phyloP scores from a whole-genome alignment of 2,797 vertebrate genomes.

The Stomatorhinus walkeri region DNA sequence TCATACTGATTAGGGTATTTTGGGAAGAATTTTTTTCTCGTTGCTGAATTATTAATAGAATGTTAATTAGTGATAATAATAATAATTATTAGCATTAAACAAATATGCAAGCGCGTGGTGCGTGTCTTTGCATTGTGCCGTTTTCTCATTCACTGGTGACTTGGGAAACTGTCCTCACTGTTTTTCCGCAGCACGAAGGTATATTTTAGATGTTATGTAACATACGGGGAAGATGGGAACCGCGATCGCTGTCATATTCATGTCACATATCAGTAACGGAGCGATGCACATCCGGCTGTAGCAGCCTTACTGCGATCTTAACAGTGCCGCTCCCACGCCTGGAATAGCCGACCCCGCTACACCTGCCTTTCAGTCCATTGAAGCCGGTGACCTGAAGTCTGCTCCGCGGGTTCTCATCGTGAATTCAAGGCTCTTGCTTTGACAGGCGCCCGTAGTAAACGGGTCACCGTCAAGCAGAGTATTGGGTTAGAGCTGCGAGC shows the following conservation, averaged over 20 bases:
- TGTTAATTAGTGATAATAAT: neutral
- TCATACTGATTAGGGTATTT: neutral
- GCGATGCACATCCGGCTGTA: neutral
- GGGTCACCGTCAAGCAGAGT: neutral
- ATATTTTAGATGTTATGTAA: conserved; percentile 45
- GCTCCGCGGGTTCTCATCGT: neutral
- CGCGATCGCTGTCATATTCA: conserved; percentile 1
- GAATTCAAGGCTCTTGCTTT: neutral
- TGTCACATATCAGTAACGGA: neutral
- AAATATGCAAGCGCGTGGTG: neutral
- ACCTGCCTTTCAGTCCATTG: neutral
- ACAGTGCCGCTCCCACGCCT: neutral
- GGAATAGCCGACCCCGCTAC: neutral
- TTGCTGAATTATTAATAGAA: neutral
- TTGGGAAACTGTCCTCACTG: conserved; percentile 44
- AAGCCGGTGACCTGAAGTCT: neutral
- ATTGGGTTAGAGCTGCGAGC: neutral
- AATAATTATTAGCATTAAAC: neutral
- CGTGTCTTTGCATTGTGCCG: neutral
- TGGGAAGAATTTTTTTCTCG: neutral
- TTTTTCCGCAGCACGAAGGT: conserved; percentile 49
- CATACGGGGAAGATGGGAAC: neutral
- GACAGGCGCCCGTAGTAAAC: neutral
- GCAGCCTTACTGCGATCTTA: neutral
- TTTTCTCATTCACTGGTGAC: neutral